Conservation (phyloP, 2,113 vertebrate genomes). For the Gasterosteus nipponicus region DNA sequence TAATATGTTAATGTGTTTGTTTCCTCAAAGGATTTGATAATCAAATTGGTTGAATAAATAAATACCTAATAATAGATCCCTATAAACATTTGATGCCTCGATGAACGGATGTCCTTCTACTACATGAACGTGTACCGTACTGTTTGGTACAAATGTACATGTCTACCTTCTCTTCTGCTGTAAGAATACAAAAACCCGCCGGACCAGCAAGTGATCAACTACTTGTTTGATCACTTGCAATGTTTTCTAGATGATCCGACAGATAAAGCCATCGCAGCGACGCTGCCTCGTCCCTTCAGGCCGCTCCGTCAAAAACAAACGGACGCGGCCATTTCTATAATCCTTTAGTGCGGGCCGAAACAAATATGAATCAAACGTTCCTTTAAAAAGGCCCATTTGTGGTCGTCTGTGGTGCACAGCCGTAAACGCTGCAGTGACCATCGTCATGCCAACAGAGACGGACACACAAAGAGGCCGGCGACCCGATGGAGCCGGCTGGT, state of each 20-base stretch:
- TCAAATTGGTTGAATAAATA: not conserved
- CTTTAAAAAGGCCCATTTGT: not conserved
- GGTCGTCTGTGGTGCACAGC: not conserved
- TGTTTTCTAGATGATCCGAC: not conserved
- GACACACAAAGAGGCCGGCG: slow-evolving; percentile 12
- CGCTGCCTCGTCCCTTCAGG: not conserved
- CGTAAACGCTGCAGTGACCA: slow-evolving; percentile 9
- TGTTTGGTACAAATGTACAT: not conserved
- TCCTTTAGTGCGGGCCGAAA: not conserved
- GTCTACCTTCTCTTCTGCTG: not conserved
- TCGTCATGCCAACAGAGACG: slow-evolving; percentile 1
- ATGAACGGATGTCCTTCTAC: not conserved
- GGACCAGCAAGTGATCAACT: too few relatives aligned
- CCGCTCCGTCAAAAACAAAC: not conserved
- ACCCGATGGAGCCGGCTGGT: slow-evolving; percentile 6
- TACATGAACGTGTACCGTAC: too few relatives aligned
- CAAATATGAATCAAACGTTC: not conserved
- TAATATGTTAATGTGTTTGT: not conserved
- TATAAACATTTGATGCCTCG: not conserved
- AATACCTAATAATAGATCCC: not conserved
- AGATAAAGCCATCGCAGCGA: not conserved
- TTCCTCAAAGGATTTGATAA: not conserved
- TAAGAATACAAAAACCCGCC: not conserved
- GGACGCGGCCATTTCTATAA: not conserved
- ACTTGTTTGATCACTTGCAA: not conserved